phyloP scores from a whole-genome alignment of 2,797 vertebrate genomes.

The Dicrostonyx torquatus region DNA sequence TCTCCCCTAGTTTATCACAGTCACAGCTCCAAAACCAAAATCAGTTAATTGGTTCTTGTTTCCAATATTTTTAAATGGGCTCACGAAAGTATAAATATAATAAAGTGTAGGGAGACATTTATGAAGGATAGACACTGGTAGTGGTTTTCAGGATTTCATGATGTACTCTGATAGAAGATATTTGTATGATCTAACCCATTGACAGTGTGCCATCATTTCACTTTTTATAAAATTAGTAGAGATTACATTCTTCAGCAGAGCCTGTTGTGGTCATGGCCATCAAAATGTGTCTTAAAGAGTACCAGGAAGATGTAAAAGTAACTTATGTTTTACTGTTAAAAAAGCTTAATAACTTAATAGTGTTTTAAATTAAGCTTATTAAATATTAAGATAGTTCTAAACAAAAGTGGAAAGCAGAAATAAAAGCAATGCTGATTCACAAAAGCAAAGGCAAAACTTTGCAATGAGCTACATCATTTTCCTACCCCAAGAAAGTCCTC shows the following conservation, averaged over 20 bases:
- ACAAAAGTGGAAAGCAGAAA: background rate
- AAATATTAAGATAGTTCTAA: background rate
- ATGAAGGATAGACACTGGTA: background rate
- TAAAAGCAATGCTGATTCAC: background rate
- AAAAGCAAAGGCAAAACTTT: background rate
- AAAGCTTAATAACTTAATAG: background rate
- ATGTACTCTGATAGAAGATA: background rate
- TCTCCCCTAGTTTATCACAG: background rate
- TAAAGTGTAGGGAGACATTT: background rate
- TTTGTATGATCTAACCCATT: background rate
- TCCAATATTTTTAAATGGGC: background rate
- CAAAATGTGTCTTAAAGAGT: background rate
- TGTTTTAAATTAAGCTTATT: background rate
- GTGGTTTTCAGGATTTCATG: background rate
- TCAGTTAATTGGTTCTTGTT: constrained; percentile 4
- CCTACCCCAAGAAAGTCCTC: background rate
- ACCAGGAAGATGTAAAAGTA: background rate
- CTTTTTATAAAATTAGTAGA: background rate
- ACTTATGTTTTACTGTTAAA: background rate
- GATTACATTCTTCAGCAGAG: background rate
- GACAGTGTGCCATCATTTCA: background rate
- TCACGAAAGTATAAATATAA: constrained; percentile 11
- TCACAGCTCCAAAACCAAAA: background rate
- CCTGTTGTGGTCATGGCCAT: background rate
- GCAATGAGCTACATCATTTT: background rate